phyloP scores from a whole-genome alignment of 1,140 invertebrate species.

The Orussus abietinus region DNA sequence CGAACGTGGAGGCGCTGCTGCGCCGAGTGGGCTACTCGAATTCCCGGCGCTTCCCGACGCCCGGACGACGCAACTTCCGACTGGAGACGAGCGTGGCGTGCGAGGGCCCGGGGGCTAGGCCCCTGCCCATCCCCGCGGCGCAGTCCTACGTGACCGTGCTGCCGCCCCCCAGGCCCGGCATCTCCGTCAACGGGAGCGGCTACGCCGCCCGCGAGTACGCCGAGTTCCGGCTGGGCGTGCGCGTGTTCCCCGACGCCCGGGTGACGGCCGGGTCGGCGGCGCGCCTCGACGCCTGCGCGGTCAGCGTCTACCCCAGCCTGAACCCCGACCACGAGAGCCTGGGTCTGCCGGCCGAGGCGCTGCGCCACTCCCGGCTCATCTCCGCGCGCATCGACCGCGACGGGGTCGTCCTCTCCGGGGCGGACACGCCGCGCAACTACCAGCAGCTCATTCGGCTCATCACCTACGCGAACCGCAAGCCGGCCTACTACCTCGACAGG shows the following conservation, averaged over 20 bases:
- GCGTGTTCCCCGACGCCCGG: constrained; percentile 77
- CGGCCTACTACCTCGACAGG: constrained; percentile 89
- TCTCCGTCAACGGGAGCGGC: constrained; percentile 76
- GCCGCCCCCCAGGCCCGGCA: constrained; percentile 77
- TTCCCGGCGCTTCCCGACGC: constrained; percentile 84
- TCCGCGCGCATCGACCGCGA: constrained; percentile 76
- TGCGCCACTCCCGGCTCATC: constrained; percentile 66
- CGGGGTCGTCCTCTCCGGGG: constrained; percentile 78
- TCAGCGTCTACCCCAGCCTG: constrained; percentile 87
- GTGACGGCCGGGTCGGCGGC: constrained; percentile 62
- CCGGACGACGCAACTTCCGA: constrained; percentile 83
- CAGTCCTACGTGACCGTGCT: constrained; percentile 85
- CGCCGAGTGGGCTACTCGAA: constrained; percentile 89
- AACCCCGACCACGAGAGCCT: constrained; percentile 92
- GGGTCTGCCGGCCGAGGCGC: constrained; percentile 69
- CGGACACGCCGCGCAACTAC: constrained; percentile 82
- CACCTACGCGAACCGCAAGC: constrained; percentile 89
- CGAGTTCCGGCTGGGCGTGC: constrained; percentile 77
- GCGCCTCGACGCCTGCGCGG: constrained; percentile 82
- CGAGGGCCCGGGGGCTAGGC: constrained; percentile 45
- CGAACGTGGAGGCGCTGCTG: constrained; percentile 83
- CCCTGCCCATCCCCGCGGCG: constrained; percentile 60
- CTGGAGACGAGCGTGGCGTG: constrained; percentile 74
- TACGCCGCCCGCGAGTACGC: constrained; percentile 82
- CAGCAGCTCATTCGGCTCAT: constrained; percentile 82